phyloP scores from a whole-genome alignment of 1,140 invertebrate species.

The Stegodyphus dumicola region DNA sequence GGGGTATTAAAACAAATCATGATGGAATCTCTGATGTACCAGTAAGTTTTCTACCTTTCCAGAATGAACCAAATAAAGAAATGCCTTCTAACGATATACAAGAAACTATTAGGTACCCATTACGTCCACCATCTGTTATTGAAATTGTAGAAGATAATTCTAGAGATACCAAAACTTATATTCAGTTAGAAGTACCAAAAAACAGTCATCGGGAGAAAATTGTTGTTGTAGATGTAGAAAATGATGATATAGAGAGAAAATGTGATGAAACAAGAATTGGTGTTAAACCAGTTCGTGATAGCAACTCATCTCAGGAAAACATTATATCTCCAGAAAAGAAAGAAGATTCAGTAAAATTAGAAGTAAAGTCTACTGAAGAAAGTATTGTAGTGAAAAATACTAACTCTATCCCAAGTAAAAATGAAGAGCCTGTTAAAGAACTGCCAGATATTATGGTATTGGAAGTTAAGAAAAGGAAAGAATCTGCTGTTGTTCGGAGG shows the following conservation, averaged over 20 bases:
- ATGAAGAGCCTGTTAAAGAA: conserved; percentile 1
- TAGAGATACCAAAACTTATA: conserved; percentile 52
- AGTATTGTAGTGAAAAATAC: neutral
- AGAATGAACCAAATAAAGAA: neutral
- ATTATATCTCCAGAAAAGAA: neutral
- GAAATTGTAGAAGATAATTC: conserved; percentile 39
- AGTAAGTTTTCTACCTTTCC: neutral
- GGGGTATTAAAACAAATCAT: neutral
- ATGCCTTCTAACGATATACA: neutral
- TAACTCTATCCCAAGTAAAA: neutral
- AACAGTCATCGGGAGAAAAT: conserved; percentile 53
- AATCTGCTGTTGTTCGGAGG: conserved; percentile 53
- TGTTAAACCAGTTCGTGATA: neutral
- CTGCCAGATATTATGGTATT: conserved; percentile 18
- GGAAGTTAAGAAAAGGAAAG: conserved; percentile 46
- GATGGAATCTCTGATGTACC: neutral
- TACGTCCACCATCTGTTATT: conserved; percentile 41
- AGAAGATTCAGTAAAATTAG: neutral
- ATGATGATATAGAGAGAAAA: conserved; percentile 52
- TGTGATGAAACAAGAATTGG: neutral
- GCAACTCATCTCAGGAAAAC: neutral
- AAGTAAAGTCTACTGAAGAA: neutral
- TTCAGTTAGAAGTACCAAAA: conserved; percentile 55
- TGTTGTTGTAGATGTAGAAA: conserved; percentile 55
- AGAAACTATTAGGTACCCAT: conserved; percentile 9